These are phyloP conservation scores for Aspidiotus rigidus DNA, from an alignment of 2,888 invertebrate genomes.

Conservation along the genomic window DNA sequence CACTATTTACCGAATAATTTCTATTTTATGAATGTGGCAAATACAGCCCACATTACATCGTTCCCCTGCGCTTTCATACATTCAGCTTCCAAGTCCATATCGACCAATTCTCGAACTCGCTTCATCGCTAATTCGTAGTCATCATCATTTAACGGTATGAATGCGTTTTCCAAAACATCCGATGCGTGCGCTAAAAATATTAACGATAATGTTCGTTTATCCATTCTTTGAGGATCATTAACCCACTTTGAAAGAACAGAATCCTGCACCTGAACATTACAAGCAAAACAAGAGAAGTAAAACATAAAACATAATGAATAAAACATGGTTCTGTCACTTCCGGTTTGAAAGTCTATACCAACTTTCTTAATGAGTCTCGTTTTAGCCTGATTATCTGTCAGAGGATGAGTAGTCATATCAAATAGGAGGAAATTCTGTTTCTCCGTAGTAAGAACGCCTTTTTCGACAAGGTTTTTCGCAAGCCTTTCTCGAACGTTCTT, in stretches of 20 bases:
- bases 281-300: background rate
- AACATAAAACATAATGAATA: background rate
- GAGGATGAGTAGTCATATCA: slow-evolving; percentile 99
- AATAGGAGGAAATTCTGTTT: slow-evolving; percentile 99
- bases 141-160: slow-evolving; percentile 92
- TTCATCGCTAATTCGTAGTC: slow-evolving; percentile 98
- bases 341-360: background rate
- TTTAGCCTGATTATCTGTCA: slow-evolving; percentile 91
- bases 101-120: slow-evolving; percentile 87
- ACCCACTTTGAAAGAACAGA: slow-evolving; percentile 92
- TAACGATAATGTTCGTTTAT: slow-evolving; percentile 84
- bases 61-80: slow-evolving; percentile 79
- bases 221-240: slow-evolving; percentile 95
- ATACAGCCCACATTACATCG: slow-evolving; percentile 98
- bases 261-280: slow-evolving; percentile 75
- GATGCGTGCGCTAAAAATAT: slow-evolving; percentile 94
- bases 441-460: slow-evolving; percentile 96
- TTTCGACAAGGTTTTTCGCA: slow-evolving; percentile 98
- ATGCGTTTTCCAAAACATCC: slow-evolving; percentile 98
- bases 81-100: slow-evolving; percentile 94
- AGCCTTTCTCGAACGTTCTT: slow-evolving; percentile 97
- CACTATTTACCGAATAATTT: too few species aligned
- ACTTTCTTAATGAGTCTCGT: slow-evolving; percentile 94
- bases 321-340: too few species aligned
- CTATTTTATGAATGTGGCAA: slow-evolving; percentile 95